Base-by-base conservation (phyloP, 2,797 vertebrate species). In the Acomys russatus region DNA sequence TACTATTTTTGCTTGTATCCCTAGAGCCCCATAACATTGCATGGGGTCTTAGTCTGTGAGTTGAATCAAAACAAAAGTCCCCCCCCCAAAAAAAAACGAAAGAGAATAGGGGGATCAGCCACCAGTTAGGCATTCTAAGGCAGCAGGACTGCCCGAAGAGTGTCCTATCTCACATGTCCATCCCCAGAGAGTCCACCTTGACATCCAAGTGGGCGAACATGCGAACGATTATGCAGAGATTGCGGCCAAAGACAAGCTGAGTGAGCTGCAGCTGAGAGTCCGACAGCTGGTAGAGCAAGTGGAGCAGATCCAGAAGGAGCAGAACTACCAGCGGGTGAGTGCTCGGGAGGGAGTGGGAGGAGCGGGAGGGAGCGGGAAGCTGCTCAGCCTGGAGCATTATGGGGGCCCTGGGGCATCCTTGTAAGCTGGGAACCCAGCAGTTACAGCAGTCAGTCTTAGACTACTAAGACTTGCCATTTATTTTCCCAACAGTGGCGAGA, bases 231-330 rank as follows among this genome's bases (percentile, higher is more conserved):
- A 99, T 93, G 99, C 99, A 4, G 99, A 99, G 98, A 99, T 99
- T 59, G 99, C 99, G 7, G 99, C 99, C 94, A 99, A 99, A 97
- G 99, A 99, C 98, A 99, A 99, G 95, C 98, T 99, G 97, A 99
- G 99, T 4, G 99, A 99, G 98, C 98, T 99, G 95, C 99, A 99
- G 98, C 98, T 99, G 30, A 98, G 99, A 63, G 99, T 99, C 10
- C 97, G 99, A 10, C 99, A 99, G 98, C 98, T 99, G 91, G 99
- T 99, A 96, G 99, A 99, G 95, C 99, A 99, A 97, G 99, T 99
- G 85, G 99, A 99, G 97, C 99, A 99, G 98, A 99, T 99, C 98
- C 99, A 99, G 98, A 99, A 99, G 97, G 99, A 99, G 97, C 99
- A 99, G 98, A 99, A 99, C 98, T 99, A 99, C 97, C 99, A 99